These are phyloP conservation scores for Rotaria magnacalcarata DNA, from an alignment of 2,888 invertebrate species.

Conservation along the genomic window DNA sequence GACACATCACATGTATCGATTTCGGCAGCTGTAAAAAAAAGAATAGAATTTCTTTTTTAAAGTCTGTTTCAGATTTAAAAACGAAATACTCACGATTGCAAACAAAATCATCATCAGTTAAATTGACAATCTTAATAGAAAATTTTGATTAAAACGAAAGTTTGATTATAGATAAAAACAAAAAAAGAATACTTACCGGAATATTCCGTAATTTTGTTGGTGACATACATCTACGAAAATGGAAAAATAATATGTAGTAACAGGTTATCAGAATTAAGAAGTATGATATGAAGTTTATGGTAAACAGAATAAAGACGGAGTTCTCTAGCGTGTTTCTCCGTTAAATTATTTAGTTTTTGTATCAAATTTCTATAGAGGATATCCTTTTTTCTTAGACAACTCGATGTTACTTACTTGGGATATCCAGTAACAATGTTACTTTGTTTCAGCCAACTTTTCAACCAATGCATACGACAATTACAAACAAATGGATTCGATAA, in stretches of 20 bases:
- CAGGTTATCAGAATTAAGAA: too few species aligned
- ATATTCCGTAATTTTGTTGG: constrained; percentile 29
- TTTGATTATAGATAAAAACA: too few species aligned
- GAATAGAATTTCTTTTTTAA: neutral
- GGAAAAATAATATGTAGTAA: too few species aligned
- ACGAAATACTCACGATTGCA: constrained; percentile 9
- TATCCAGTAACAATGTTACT: constrained; percentile 71
- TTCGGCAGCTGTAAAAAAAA: neutral
- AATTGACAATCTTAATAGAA: neutral
- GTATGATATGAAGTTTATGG: too few species aligned
- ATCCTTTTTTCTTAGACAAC: too few species aligned
- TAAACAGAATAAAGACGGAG: too few species aligned
- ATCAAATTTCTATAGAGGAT: too few species aligned
- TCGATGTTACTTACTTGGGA: constrained; percentile 61
- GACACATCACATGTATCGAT: constrained; percentile 8
- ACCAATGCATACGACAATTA: constrained; percentile 87
- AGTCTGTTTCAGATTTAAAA: neutral
- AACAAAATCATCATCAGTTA: constrained; percentile 10
- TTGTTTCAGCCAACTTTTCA: constrained; percentile 74
- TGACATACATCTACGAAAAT: neutral
- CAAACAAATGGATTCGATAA: constrained; percentile 83
- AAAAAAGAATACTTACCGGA: neutral
- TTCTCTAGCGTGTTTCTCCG: too few species aligned
- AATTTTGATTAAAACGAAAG: neutral
- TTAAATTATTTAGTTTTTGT: too few species aligned